Conservation (phyloP, 2,797 vertebrate species). For the Sebastolobus alascanus region DNA sequence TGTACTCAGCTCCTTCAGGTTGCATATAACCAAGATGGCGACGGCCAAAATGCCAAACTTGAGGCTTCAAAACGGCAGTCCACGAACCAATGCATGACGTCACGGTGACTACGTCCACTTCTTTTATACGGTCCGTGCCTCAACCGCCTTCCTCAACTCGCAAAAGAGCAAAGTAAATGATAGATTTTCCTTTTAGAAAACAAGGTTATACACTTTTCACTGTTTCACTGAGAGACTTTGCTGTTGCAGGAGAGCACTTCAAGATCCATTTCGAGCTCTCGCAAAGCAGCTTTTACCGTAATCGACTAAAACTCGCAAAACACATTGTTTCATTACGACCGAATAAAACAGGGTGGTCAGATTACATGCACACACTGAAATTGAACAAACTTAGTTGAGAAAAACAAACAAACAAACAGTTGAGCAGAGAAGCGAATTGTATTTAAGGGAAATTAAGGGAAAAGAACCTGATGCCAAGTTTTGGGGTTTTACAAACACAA, state of each 20-base stretch:
- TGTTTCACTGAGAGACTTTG: neutral
- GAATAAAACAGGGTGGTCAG: neutral
- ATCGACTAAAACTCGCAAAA: neutral
- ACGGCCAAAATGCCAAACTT: no score
- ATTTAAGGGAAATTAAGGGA: neutral
- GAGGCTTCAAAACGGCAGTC: accelerated
- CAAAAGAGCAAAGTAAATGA: neutral
- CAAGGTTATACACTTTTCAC: neutral
- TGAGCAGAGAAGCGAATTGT: neutral
- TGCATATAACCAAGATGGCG: no score
- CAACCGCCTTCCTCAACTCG: accelerated
- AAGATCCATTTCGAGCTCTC: neutral
- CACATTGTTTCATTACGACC: neutral
- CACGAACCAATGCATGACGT: no score
- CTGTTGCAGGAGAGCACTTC: neutral
- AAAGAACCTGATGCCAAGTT: neutral
- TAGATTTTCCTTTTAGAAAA: neutral
- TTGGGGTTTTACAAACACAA: conserved; percentile 1
- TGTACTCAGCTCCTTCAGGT: no score
- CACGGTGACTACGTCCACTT: no score
- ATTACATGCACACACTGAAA: neutral
- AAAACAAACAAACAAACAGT: neutral
- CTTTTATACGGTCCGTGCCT: no score
- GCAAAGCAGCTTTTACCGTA: neutral
- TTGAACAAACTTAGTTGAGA: neutral